Evolutionary conservation across 2,888 invertebrate genomes (phyloP), one percentile per base, ranked within the genome.

Genomic region (Latrodectus elegans): DNA sequence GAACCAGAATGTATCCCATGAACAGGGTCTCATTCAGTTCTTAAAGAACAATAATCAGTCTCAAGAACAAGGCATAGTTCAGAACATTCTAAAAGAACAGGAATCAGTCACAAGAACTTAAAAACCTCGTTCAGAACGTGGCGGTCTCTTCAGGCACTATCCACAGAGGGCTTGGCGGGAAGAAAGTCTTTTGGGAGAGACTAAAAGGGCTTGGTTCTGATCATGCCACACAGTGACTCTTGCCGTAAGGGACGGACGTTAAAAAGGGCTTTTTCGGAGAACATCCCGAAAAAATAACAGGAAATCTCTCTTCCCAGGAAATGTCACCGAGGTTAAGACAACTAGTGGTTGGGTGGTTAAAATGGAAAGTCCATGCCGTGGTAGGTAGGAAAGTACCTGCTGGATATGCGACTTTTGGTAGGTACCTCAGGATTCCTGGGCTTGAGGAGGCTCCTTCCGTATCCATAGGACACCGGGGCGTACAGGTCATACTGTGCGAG

Each of bases 351-450:
- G 71, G 64, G 64, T 85, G 49, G 72, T 81, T 86, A 86, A 76
- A 76, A 86, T 65, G 86, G 76, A 77, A 87, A n/a, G 73, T 88
- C 88, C 88, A 88, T 88, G 79, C 88, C 88, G 74, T 88, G 82
- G 82, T 80, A 88, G 68, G 51, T 76, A 26, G 88, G 88, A 78
- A 82, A 88, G 75, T 88, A 88, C 84, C 84, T 88, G 88, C 88
- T 84, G 79, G 88, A 88, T 65, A 88, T 88, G 52, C 88, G 77
- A 65, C 70, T 73, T 64, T 53, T 80, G 26, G 70, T 51, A 1
- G 88, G 83, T 26, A 72, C 64, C 78, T 88, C 82, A 15, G 64
- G 79, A 10, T 55, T 65, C 68, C 88, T 75, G 75, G 83, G 81
- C 84, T 88, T 88, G 70, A 88, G 75, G 8, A 88, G 88, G 64